Evolutionary conservation across 2,888 invertebrate genomes (phyloP), one percentile per base, ranked within the genome.

Genomic region (Sphaeridia pumilis): DNA sequence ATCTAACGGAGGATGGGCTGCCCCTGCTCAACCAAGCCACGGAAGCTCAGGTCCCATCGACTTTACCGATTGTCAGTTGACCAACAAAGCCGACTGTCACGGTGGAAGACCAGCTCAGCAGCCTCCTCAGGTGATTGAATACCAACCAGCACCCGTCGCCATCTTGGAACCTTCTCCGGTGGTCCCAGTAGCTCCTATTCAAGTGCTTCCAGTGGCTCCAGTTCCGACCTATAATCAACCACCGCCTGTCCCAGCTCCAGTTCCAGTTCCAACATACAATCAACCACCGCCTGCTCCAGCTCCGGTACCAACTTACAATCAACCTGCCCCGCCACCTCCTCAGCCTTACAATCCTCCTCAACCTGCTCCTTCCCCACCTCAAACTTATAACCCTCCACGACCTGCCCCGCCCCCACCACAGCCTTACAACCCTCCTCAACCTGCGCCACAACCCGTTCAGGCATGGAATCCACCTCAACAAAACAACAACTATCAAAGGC

Each of bases 41-140:
- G 49, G 27, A 31, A 31, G 35, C 20, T 14, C 24, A 20, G 43
- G 44, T 36, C n/a, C n/a, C n/a, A 22, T 36, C 35, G 43, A 36
- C 27, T 36, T 51, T 35, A 51, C 46, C 12, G 38, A 38, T 17
- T 55, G 55, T 24, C 25, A 52, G 22, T 46, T 55, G 4, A 47
- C 44, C 17, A 46, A 48, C 35, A 55, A 55, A 34, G 42, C 55
- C 12, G 55, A 55, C 25, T 55, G 55, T 46, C 55, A 55, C 25
- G 4, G 27, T 4, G 48, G 46, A 46, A 42, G 20, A 36, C 27
- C 28, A n/a, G 34, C 41, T 42, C n/a, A n/a, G n/a, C n/a, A n/a
- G n/a, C n/a, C n/a, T n/a, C 35, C 35, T 27, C 35, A 45, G 35
- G 45, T 45, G 25, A 45, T 51, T 25, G 51, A 51, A 20, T 26